phyloP scores from a whole-genome alignment of 2,888 invertebrate genomes.

The Candidula unifasciata region DNA sequence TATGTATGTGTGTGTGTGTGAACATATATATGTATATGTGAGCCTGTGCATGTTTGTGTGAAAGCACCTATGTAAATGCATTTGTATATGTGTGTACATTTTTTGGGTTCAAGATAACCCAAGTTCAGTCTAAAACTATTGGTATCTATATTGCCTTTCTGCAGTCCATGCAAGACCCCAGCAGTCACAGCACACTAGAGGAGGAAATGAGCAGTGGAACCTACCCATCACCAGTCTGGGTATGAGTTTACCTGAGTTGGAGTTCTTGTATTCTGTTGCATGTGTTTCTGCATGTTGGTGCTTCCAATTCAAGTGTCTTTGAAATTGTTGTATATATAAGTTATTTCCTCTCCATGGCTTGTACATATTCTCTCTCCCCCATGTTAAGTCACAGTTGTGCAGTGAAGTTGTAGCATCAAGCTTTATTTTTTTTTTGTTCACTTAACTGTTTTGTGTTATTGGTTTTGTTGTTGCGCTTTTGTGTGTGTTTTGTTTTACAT shows the following conservation, averaged over 20 bases:
- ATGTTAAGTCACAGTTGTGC: background rate
- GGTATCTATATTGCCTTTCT: background rate
- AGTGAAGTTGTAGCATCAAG: background rate
- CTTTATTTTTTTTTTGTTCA: no score
- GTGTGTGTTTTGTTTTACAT: no score
- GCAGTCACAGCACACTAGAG: constrained; percentile 50
- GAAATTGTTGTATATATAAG: background rate
- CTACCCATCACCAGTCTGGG: constrained; percentile 56
- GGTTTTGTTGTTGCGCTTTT: no score
- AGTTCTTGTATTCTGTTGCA: constrained; percentile 32
- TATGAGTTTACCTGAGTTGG: constrained; percentile 50
- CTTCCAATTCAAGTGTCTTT: constrained; percentile 9
- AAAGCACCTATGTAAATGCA: no score
- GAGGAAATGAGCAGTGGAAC: constrained; percentile 49
- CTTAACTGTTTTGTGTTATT: no score
- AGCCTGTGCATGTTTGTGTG: no score
- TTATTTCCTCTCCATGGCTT: constrained; percentile 14
- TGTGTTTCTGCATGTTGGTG: constrained; percentile 30
- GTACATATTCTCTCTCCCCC: background rate
- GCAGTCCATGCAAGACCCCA: constrained; percentile 54
- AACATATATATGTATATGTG: no score
- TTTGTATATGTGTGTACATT: no score
- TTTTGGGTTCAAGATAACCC: no score
- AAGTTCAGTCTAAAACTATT: no score
- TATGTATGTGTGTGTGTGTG: no score